Evolutionary conservation across 2,888 invertebrate genomes (phyloP), one percentile per base, ranked within the genome.

Genomic region (Andrena camellia): DNA sequence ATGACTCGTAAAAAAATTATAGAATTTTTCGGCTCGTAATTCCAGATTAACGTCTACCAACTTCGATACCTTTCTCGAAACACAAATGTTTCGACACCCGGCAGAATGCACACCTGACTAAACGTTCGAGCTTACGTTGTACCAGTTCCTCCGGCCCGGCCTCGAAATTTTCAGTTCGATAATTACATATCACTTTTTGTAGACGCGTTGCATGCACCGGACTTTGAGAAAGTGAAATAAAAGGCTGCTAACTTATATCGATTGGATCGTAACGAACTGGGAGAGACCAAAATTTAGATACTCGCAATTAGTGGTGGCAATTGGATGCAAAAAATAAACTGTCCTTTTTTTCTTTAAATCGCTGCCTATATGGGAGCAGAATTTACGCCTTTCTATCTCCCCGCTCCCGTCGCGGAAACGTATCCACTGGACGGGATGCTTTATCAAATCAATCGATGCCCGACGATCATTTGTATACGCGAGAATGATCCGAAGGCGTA

Each of bases 301-400:
- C 6, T 7, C 3, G 52, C n/a, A 48, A 57, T 48, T 50, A 29
- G 64, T 10, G n/a, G 31, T 8, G 6, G 7, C 35, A 0, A 23
- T 20, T 10, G 1, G 0, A 2, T 2, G n/a, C 26, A 48, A 26
- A 33, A 23, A 42, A 23, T 48, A 48, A 17, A 42, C 48, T n/a
- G 23, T 5, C 5, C 17, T 23, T 66, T 42, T 78, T 20, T 3
- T 2, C 26, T 62, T 31, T 42, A 17, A 60, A 54, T 13, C 10
- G 23, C 66, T 75, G 48, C 42, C 17, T 8, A n/a, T 13, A 31
- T 13, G 2, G 2, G 20, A 70, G 3, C 23, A 26, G 13, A 69
- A 66, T 54, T 73, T 64, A n/a, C 13, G 10, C 33, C 59, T 73
- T 35, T 76, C 35, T 63, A 69, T 42, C 20, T 52, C 17, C 31